phyloP scores from a whole-genome alignment of 23 tunicate genomes.

The Botrylloides violaceus region DNA sequence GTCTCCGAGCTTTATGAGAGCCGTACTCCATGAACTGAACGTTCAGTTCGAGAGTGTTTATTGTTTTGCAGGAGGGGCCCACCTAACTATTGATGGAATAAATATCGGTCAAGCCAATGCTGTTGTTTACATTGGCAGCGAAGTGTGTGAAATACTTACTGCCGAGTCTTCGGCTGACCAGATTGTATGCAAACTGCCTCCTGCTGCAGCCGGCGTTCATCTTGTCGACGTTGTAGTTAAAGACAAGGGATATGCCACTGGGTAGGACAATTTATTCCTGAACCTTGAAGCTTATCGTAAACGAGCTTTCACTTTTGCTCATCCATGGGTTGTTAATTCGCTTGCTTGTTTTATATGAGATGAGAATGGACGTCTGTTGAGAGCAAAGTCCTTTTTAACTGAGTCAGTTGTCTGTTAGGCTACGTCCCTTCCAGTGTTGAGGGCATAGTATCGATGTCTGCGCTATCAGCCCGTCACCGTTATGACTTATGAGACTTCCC shows the following conservation, averaged over 20 bases:
- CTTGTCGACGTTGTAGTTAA: neutral
- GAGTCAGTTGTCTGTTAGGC: neutral
- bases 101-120: slow-evolving; percentile 4
- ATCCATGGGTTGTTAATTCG: too few relatives aligned
- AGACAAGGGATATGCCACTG: neutral
- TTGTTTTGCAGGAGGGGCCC: slow-evolving; percentile 8
- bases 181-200: neutral
- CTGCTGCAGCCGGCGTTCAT: neutral
- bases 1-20: neutral
- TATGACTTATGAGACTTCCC: too few relatives aligned
- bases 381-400: too few relatives aligned
- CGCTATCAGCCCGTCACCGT: too few relatives aligned
- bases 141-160: slow-evolving; percentile 2
- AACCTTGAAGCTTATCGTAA: neutral
- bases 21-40: too few relatives aligned
- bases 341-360: too few relatives aligned
- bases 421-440: neutral
- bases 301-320: too few relatives aligned
- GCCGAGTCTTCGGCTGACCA: neutral
- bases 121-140: neutral
- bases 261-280: neutral
- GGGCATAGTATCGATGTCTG: neutral
- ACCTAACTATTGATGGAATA: slow-evolving; percentile 10
- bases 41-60: too few relatives aligned
- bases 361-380: too few relatives aligned